phyloP scores from a whole-genome alignment of 2,113 vertebrate species.

The Lota lota region DNA sequence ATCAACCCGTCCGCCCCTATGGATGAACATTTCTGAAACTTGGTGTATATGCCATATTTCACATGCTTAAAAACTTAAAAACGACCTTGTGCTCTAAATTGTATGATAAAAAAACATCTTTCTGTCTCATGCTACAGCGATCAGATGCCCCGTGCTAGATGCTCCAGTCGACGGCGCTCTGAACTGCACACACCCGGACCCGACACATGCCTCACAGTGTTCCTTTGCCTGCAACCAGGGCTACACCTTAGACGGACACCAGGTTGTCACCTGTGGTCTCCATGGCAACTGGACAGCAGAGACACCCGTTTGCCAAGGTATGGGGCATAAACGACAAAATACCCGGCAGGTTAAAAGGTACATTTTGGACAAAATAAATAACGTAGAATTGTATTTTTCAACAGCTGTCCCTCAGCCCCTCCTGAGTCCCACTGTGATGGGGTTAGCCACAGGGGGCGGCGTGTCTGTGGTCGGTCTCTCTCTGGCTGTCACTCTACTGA shows the following conservation, averaged over 20 bases:
- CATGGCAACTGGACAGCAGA: constrained; percentile 66
- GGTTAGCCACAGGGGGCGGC: constrained; percentile 39
- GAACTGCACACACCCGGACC: constrained; percentile 50
- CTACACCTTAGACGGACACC: constrained; percentile 40
- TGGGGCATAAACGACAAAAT: neutral
- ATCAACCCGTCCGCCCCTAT: too few species aligned
- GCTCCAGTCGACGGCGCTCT: constrained; percentile 47
- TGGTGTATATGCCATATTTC: too few species aligned
- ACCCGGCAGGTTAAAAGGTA: too few species aligned
- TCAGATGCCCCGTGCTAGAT: constrained; percentile 49
- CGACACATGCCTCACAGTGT: constrained; percentile 51
- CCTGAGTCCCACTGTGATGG: neutral
- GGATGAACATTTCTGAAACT: too few species aligned
- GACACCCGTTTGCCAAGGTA: constrained; percentile 63
- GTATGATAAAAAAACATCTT: neutral
- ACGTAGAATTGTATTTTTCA: constrained; percentile 12
- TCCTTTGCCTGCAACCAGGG: constrained; percentile 58
- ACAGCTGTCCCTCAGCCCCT: constrained; percentile 36
- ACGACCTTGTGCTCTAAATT: neutral
- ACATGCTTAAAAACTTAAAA: neutral
- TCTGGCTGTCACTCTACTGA: constrained; percentile 55
- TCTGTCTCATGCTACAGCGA: constrained; percentile 36
- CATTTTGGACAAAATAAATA: neutral
- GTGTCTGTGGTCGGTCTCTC: constrained; percentile 30
- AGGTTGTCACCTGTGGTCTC: constrained; percentile 45